Evolutionary conservation across 2,888 invertebrate genomes (phyloP).

Genomic region (Himalopsyche kuldschensis): DNA sequence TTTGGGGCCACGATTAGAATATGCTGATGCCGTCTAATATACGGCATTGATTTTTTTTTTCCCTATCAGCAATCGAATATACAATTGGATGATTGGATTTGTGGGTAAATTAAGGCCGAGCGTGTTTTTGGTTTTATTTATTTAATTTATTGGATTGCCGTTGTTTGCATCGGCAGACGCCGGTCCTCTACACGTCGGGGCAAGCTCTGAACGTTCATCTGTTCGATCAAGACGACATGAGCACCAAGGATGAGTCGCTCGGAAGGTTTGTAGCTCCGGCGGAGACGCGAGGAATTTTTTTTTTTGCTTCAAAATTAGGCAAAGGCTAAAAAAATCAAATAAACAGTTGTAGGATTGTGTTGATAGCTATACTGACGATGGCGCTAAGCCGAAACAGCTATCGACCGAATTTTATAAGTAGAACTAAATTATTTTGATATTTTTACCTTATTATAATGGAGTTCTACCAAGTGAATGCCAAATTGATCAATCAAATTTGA

Average conservation of each 20-base stretch:
- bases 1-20: too few species aligned
- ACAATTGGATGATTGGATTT: not conserved
- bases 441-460: too few species aligned
- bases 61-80: too few species aligned
- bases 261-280: constrained; percentile 71
- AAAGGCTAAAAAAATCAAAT: not conserved
- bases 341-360: too few species aligned
- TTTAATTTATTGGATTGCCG: not conserved
- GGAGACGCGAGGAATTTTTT: not conserved
- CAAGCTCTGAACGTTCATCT: constrained; percentile 76
- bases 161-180: constrained; percentile 48
- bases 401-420: too few species aligned
- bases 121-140: constrained; percentile 15
- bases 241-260: constrained; percentile 81
- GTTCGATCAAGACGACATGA: constrained; percentile 84
- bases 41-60: too few species aligned
- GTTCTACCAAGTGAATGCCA: too few species aligned
- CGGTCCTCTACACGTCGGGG: constrained; percentile 67
- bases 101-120: not conserved
- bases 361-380: too few species aligned
- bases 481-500: too few species aligned
- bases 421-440: too few species aligned
- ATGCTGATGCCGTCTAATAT: too few species aligned
- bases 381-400: too few species aligned
- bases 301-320: not conserved